Evolutionary conservation across 2,888 invertebrate genomes (phyloP).

Genomic region (Leptopilina myrica): DNA sequence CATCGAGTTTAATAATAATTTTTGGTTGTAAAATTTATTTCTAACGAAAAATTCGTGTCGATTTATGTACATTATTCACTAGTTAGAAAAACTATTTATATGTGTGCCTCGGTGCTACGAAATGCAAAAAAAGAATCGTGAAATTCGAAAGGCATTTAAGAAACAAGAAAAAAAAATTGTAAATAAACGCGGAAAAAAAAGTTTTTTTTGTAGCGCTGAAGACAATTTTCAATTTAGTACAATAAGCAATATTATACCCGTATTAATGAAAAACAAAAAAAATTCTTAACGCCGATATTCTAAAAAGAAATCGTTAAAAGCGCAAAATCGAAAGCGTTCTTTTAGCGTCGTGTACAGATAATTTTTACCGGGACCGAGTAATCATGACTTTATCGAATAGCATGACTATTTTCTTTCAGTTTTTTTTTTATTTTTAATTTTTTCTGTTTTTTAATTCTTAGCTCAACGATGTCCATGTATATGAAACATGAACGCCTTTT

Average conservation of each 20-base stretch:
- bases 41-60: no score
- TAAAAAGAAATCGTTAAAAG: slow-evolving; percentile 38
- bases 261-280: slow-evolving; percentile 43
- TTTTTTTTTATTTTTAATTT: slow-evolving; percentile 15
- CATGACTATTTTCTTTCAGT: slow-evolving; percentile 26
- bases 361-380: slow-evolving; percentile 60
- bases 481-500: slow-evolving; percentile 64
- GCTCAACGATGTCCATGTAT: slow-evolving; percentile 63
- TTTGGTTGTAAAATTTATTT: no score
- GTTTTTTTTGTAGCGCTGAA: slow-evolving; percentile 54
- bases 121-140: background rate
- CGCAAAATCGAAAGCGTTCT: slow-evolving; percentile 48
- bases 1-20: no score
- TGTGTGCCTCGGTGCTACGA: slow-evolving; percentile 3
- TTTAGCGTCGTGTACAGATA: slow-evolving; percentile 53
- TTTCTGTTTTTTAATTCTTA: slow-evolving; percentile 42
- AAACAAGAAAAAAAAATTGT: background rate
- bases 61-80: slow-evolving; percentile 31
- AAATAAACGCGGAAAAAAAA: slow-evolving; percentile 4
- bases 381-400: slow-evolving; percentile 56
- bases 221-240: slow-evolving; percentile 52
- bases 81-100: slow-evolving; percentile 55
- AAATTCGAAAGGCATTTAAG: no score
- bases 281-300: slow-evolving; percentile 23
- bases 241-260: slow-evolving; percentile 44